These are phyloP conservation scores for Entomyzon cyanotis DNA, from an alignment of 2,113 vertebrate species.

Conservation along the genomic window DNA sequence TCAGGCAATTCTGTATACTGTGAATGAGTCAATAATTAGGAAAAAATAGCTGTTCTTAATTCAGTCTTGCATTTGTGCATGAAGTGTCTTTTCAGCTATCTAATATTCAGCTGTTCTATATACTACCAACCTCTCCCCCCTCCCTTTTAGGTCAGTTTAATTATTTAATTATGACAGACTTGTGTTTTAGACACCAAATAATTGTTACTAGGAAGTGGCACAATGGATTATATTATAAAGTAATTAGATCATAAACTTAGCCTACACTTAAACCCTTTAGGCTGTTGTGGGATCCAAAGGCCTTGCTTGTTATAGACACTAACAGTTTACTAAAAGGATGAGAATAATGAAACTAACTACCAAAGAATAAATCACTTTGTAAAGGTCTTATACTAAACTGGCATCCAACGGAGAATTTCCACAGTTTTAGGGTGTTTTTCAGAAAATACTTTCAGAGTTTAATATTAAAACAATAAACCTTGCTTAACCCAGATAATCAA, in stretches of 20 bases:
- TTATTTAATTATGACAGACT: slow-evolving; percentile 36
- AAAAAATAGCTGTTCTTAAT: background rate
- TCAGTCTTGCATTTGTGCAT: background rate
- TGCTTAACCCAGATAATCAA: background rate
- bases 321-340: background rate
- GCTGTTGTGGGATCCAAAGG: background rate
- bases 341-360: slow-evolving; percentile 13
- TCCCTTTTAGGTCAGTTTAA: slow-evolving; percentile 19
- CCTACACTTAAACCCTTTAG: background rate
- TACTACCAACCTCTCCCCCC: background rate
- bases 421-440: background rate
- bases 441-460: background rate
- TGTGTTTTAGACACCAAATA: background rate
- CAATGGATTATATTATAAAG: background rate
- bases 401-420: background rate
- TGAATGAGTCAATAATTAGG: slow-evolving; percentile 14
- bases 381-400: background rate
- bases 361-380: background rate
- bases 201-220: background rate
- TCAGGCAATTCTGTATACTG: background rate
- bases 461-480: background rate
- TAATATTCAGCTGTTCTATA: background rate
- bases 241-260: slow-evolving; percentile 36
- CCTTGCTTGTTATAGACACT: background rate
- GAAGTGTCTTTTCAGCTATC: slow-evolving; percentile 3